Base-by-base conservation (phyloP, 2,797 vertebrate genomes). In the Pterois miles region DNA sequence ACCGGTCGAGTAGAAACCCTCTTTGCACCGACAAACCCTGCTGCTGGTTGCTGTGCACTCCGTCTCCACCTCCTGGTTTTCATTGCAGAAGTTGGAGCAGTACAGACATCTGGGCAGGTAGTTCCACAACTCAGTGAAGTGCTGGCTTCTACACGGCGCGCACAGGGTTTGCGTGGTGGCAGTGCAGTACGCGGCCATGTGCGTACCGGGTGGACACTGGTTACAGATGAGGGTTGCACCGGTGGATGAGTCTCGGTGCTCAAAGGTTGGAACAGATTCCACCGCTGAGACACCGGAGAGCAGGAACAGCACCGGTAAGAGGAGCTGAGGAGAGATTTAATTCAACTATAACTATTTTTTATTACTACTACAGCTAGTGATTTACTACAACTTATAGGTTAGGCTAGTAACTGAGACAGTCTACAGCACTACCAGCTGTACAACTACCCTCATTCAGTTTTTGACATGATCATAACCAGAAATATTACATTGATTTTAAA, bases 111-210 rank as follows among this genome's bases (percentile, higher is more conserved):
- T 90, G 12, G 88, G 66, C 74, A 95, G 66, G 89, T 94, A 95
- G 86, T 96, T 95, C 92, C 91, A 94, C 73, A 89, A 50, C 78
- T 92, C 79, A 0, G 94, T 96, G 87, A 65, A 96, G 65, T 94
- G 92, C 0, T 74, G 8, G 0, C 0, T 0, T 2, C 48, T 73
- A 71, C 95, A 96, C 0, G 59, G 16, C 0, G 0, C 20, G 65
- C 95, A 96, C 62, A 43, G 1, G 0, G 95, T 96, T n/a, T 48
- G 22, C 4, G n/a, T 13, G 40, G 56, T 80, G 50, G 76, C 65
- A 2, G 91, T 94, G 86, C 95, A 96, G 68, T 88, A 34, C 0
- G 66, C 70, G 0, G 12, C n/a, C 92, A 93, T 82, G 80, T 89
- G 66, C 1, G 3, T 78, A 1, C 95, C 95, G 0, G 94, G 84